Percentiles rank a stretch among this genome's conserved stretches.
Conservation (phyloP, 2,797 vertebrate genomes). For the Myotis daubentonii region DNA sequence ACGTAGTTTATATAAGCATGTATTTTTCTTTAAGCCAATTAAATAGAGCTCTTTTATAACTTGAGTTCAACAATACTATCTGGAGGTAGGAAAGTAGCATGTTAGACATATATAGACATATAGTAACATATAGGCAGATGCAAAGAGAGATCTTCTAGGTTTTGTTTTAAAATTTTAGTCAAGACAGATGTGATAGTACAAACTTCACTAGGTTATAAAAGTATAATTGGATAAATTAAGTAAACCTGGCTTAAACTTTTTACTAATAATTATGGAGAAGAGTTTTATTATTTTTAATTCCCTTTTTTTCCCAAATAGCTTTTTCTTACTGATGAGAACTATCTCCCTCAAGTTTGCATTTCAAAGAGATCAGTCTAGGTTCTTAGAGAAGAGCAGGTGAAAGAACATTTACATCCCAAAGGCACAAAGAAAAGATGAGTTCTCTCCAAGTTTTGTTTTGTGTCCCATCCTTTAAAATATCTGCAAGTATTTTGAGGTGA, state of each 20-base stretch:
- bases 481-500: not conserved
- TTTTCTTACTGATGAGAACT: not conserved
- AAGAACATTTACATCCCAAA: not conserved
- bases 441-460: not conserved
- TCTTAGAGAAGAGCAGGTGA: not conserved
- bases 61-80: not conserved
- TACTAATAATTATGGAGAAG: not conserved
- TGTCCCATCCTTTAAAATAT: not conserved
- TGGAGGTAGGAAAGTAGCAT: not conserved
- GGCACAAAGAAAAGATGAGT: not conserved
- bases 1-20: not conserved
- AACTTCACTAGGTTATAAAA: not conserved
- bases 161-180: constrained; percentile 3
- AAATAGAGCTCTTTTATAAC: not conserved
- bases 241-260: not conserved
- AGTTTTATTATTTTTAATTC: not conserved
- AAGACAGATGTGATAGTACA: not conserved
- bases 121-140: not conserved
- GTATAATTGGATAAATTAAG: not conserved
- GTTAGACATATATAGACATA: not conserved
- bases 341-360: not conserved
- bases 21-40: not conserved
- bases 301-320: not conserved
- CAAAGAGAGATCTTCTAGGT: not conserved
- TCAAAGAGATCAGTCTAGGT: not conserved